phyloP scores from a whole-genome alignment of 2,113 vertebrate species.

The Petaurus breviceps region DNA sequence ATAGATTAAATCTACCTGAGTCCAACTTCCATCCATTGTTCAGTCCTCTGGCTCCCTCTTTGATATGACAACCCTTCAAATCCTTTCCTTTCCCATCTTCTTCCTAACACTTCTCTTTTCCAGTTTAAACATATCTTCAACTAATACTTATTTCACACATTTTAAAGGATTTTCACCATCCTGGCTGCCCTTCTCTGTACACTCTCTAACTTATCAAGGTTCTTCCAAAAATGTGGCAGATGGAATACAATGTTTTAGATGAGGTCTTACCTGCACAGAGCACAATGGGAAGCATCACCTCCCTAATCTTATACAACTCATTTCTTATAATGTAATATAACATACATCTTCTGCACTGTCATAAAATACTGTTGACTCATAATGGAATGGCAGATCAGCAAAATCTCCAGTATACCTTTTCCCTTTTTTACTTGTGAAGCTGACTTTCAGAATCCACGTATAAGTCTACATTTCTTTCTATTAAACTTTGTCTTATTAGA shows the following conservation, averaged over 20 bases:
- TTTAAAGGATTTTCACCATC: not conserved
- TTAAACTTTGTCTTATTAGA: not conserved
- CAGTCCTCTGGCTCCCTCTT: not conserved
- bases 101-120: too few relatives aligned
- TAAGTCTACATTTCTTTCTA: not conserved
- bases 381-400: not conserved
- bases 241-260: not conserved
- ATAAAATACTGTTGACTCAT: not conserved
- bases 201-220: not conserved
- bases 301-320: not conserved
- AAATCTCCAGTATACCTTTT: not conserved
- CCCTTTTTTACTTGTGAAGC: not conserved
- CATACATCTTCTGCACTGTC: not conserved
- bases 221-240: not conserved
- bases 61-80: not conserved
- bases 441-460: not conserved
- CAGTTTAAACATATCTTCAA: too few relatives aligned
- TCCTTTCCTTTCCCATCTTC: not conserved
- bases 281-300: not conserved
- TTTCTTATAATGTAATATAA: not conserved
- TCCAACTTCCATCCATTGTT: too few relatives aligned
- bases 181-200: not conserved
- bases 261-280: not conserved
- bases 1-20: too few relatives aligned
- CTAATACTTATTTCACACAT: not conserved